Percentiles rank a stretch among this genome's conserved stretches.
Conservation (phyloP, 2,797 vertebrate genomes). For the Poeciliopsis gracilis region DNA sequence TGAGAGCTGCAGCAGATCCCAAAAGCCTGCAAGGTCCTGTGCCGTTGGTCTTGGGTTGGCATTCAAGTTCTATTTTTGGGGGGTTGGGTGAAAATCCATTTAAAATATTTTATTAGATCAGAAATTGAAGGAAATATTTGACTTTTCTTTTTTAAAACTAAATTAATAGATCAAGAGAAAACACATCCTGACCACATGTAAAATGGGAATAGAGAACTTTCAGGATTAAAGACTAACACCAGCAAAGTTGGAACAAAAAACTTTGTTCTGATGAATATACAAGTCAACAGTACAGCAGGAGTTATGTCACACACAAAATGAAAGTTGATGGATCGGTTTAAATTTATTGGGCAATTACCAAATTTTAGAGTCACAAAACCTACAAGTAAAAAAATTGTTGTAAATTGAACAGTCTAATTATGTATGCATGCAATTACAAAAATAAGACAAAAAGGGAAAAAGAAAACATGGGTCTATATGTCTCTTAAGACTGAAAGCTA, state of each 20-base stretch:
- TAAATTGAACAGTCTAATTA: no score
- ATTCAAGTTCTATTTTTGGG: constrained; percentile 83
- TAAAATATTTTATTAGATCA: background rate
- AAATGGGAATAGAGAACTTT: background rate
- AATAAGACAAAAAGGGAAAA: no score
- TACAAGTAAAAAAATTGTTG: no score
- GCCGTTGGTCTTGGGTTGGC: constrained; percentile 95
- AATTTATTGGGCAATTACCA: background rate
- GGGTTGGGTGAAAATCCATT: background rate
- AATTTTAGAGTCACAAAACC: background rate
- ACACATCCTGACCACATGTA: background rate
- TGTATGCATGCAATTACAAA: no score
- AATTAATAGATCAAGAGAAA: constrained; percentile 15
- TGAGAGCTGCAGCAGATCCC: constrained; percentile 98
- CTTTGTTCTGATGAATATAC: background rate
- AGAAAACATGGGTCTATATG: background rate
- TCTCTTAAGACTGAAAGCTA: background rate
- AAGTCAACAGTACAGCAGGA: background rate
- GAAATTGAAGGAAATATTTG: background rate
- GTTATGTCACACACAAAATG: background rate
- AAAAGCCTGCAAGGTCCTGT: constrained; percentile 98
- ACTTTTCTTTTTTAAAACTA: constrained; percentile 5
- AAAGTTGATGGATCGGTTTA: background rate
- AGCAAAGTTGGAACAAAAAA: background rate
- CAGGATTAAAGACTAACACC: background rate